Evolutionary conservation across 2,113 vertebrate species (phyloP), one percentile per base, ranked within the genome.

Genomic region (Thoracochromis brauschi): DNA sequence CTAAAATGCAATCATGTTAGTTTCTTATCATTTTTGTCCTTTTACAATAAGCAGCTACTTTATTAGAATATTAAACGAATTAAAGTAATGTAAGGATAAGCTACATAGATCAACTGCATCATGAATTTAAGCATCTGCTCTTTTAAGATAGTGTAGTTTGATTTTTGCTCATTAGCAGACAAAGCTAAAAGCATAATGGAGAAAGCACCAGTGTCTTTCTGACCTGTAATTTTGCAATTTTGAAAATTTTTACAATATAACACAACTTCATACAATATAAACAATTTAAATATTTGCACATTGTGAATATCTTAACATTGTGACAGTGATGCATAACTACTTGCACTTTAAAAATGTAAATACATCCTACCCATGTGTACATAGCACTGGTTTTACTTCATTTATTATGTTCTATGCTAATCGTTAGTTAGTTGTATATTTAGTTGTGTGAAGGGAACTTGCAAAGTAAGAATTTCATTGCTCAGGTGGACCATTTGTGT

Each of bases 221-320:
- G 58, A 63, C 29, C 58, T 63, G 29, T 63, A 63, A 63, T 63
- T 63, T 63, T 63, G 29, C 58, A 33, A 63, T 63, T 63, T 63
- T 63, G 9, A 33, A 33, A 9, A 63, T 33, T 60, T 63, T 16
- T 33, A 63, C 58, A 63, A 63, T 63, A 63, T 63, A 35, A 63
- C 3, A n/a, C 58, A 63, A 35, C 58, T 5, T 35, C 9, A 35
- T n/a, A 35, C 58, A 63, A 63, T n/a, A 63, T 63, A 63, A 63
- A 63, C 17, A 12, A 7, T 63, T 35, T n/a, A 63, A 63, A 63
- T 63, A 63, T n/a, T 63, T 63, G 58, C 58, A 35, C 9, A 63
- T 11, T 35, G 9, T 35, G 31, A 63, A 7, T 35, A 63, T 35
- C 29, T 35, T 63, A 63, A 63, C 58, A n/a, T 19, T 63, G 58